Percentiles rank a stretch among this genome's conserved stretches.
phyloP scores from a whole-genome alignment of 1,140 invertebrate genomes.

The Trypoxylus dichotomus region DNA sequence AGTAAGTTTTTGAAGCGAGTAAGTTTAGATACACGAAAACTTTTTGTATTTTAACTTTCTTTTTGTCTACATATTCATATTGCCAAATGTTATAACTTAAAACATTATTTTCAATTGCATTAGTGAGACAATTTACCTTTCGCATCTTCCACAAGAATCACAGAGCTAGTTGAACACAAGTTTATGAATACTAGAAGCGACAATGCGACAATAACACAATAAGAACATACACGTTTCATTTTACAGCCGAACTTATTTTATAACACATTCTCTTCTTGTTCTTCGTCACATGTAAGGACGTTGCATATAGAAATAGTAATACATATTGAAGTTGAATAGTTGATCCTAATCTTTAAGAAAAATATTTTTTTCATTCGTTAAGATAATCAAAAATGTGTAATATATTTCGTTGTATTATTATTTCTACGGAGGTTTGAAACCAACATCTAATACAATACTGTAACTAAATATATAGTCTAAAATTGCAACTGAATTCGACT shows the following conservation, averaged over 20 bases:
- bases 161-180: slow-evolving; percentile 37
- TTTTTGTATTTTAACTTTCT: too few relatives aligned
- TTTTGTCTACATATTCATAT: too few relatives aligned
- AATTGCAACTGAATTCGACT: slow-evolving; percentile 19
- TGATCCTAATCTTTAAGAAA: not conserved
- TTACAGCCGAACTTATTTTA: not conserved
- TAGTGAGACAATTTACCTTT: slow-evolving; percentile 43
- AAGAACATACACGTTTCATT: slow-evolving; percentile 19
- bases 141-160: slow-evolving; percentile 51
- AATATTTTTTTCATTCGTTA: not conserved
- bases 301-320: not conserved
- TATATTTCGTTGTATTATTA: not conserved
- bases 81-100: too few relatives aligned
- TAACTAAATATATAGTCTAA: not conserved
- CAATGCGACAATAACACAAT: slow-evolving; percentile 39
- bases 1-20: too few relatives aligned
- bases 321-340: not conserved
- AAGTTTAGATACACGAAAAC: too few relatives aligned
- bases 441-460: not conserved
- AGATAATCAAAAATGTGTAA: not conserved
- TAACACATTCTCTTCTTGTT: not conserved
- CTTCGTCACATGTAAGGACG: not conserved
- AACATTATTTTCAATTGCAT: too few relatives aligned
- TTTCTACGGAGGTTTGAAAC: not conserved
- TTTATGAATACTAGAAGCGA: slow-evolving; percentile 30